Evolutionary conservation across 2,888 invertebrate genomes (phyloP).

Genomic region (Agrochola litura): DNA sequence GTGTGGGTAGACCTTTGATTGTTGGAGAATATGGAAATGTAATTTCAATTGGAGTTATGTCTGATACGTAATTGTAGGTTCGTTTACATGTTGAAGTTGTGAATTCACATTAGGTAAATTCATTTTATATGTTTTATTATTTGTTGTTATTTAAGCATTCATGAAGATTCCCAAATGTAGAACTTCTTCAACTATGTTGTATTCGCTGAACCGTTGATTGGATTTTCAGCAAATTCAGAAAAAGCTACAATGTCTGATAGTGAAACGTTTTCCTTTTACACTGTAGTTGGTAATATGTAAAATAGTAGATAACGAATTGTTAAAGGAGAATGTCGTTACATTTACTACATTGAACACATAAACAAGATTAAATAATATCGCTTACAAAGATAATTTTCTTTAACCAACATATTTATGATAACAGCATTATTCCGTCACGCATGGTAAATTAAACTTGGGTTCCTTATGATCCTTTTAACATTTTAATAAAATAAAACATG

Average conservation of each 20-base stretch:
- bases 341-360: background rate
- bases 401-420: constrained; percentile 22
- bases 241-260: background rate
- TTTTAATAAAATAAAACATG: constrained; percentile 64
- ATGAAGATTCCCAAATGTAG: background rate
- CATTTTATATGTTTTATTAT: background rate
- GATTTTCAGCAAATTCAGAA: background rate
- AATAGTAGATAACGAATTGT: background rate
- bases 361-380: constrained; percentile 8
- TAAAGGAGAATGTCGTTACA: background rate
- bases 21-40: background rate
- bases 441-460: constrained; percentile 45
- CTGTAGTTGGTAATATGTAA: background rate
- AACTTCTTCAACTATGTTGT: background rate
- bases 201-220: background rate
- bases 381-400: constrained; percentile 13
- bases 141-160: background rate
- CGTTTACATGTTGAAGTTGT: constrained; percentile 2
- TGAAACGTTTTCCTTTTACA: background rate
- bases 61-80: background rate
- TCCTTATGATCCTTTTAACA: constrained; percentile 57
- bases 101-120: background rate
- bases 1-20: background rate
- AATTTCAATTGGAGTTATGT: constrained; percentile 6
- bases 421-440: constrained; percentile 38